These are phyloP conservation scores for Murina feae DNA, from an alignment of 2,113 vertebrate genomes.

Conservation along the genomic window DNA sequence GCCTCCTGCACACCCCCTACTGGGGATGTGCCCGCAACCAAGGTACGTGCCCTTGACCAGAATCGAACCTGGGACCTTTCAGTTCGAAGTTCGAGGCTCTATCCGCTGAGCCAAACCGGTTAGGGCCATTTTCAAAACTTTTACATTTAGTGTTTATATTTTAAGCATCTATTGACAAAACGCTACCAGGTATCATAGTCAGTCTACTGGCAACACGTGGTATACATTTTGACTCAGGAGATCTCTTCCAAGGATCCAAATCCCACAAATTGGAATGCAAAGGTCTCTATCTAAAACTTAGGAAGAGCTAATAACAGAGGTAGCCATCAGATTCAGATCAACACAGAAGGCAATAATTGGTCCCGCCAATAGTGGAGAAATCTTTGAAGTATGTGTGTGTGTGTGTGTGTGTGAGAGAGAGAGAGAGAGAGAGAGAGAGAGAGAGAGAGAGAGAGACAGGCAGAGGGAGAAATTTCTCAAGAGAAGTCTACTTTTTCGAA, in stretches of 20 bases:
- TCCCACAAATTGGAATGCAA: not conserved
- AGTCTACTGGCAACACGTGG: not conserved
- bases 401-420: not conserved
- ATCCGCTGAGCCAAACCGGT: too few relatives aligned
- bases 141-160: not conserved
- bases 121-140: not conserved
- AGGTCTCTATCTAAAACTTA: not conserved
- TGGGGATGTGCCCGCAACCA: too few relatives aligned
- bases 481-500: not conserved
- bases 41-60: too few relatives aligned
- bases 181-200: not conserved
- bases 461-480: not conserved
- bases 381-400: not conserved
- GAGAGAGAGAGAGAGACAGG: too few relatives aligned
- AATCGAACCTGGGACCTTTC: too few relatives aligned
- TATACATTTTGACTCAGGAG: not conserved
- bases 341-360: not conserved
- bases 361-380: not conserved
- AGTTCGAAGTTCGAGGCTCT: too few relatives aligned
- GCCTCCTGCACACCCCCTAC: too few relatives aligned
- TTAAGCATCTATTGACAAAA: conserved; percentile 16
- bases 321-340: not conserved
- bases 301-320: not conserved
- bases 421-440: too few relatives aligned
- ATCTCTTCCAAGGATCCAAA: not conserved